phyloP scores from a whole-genome alignment of 2,888 invertebrate species.

The Yponomeuta sedellus region DNA sequence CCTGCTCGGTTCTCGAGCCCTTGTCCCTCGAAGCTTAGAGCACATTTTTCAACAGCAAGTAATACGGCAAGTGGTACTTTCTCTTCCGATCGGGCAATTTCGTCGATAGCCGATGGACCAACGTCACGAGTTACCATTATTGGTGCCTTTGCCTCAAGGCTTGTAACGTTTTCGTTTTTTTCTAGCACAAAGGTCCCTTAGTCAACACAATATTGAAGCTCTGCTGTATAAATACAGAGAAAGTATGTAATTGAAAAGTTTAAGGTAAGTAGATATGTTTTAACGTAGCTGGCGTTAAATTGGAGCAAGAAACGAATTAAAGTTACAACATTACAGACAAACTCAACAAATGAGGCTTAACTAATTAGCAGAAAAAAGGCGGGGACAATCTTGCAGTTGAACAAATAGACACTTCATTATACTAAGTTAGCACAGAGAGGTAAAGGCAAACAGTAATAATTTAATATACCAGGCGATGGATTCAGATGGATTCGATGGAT shows the following conservation, averaged over 20 bases:
- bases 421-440: neutral
- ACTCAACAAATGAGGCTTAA: neutral
- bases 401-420: neutral
- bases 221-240: neutral
- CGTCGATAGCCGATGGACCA: conserved; percentile 5
- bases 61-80: conserved; percentile 5
- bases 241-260: too few species aligned
- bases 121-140: conserved; percentile 8
- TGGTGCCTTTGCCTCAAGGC: conserved; percentile 1
- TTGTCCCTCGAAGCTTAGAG: neutral
- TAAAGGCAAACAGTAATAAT: too few species aligned
- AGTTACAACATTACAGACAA: neutral
- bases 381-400: neutral
- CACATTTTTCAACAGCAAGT: neutral
- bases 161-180: neutral
- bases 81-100: conserved; percentile 14
- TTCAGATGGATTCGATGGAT: too few species aligned
- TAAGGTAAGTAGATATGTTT: too few species aligned
- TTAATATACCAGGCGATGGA: too few species aligned
- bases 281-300: too few species aligned
- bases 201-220: neutral
- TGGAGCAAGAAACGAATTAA: too few species aligned
- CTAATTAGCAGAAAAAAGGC: neutral
- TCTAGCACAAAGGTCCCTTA: neutral
- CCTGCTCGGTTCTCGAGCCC: neutral